These are phyloP conservation scores for Morinoia aosen DNA, from an alignment of 2,888 invertebrate genomes.

Conservation along the genomic window DNA sequence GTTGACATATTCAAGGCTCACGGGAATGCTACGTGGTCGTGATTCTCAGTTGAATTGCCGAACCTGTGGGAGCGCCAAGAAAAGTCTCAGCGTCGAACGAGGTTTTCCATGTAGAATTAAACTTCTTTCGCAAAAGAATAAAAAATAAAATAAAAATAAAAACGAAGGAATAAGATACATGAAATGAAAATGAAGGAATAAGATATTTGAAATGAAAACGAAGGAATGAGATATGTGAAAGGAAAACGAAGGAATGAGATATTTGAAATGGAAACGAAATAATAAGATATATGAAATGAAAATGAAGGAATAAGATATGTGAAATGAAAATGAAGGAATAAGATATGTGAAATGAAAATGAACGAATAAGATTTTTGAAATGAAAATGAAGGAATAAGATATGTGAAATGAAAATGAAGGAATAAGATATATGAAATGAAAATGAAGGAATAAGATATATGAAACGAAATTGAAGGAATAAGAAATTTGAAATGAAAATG, in stretches of 20 bases:
- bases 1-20: not conserved
- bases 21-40: not conserved
- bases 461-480: no score
- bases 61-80: not conserved
- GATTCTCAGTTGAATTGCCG: not conserved
- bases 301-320: no score
- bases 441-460: no score
- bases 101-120: not conserved
- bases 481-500: no score
- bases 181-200: not conserved
- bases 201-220: not conserved
- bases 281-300: no score
- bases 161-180: not conserved
- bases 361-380: no score
- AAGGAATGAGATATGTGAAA: not conserved
- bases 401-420: no score
- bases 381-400: no score
- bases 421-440: no score
- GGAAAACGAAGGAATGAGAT: not conserved
- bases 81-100: not conserved
- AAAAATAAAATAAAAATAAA: not conserved
- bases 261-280: not conserved
- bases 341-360: no score
- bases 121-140: not conserved
- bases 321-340: no score